Conservation (phyloP, 2,113 vertebrate genomes). For the Campylomormyrus numenius region DNA sequence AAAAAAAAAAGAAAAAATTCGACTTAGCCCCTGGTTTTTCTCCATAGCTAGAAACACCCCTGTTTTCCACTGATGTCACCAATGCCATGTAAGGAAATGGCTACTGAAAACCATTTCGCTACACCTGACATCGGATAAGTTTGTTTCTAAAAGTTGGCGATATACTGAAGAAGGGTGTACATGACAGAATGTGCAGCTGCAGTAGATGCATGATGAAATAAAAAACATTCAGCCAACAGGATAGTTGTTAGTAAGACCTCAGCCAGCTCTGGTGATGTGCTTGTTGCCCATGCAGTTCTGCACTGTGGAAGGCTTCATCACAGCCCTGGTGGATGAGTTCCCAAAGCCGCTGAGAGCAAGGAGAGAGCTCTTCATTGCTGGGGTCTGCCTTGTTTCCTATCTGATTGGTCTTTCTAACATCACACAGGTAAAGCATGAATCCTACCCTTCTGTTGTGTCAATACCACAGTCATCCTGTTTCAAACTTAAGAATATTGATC, state of each 20-base stretch:
- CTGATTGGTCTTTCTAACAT: constrained; percentile 95
- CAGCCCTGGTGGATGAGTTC: constrained; percentile 92
- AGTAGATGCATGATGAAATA: not conserved
- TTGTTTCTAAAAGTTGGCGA: not conserved
- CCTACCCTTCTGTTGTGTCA: not conserved
- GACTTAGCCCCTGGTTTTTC: too few relatives aligned
- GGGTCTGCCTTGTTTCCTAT: constrained; percentile 86
- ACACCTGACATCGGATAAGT: not conserved
- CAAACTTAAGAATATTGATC: not conserved
- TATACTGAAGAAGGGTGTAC: not conserved
- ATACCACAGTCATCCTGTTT: not conserved
- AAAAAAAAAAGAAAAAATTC: too few relatives aligned
- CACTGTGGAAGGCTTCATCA: constrained; percentile 96
- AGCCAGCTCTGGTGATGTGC: not conserved
- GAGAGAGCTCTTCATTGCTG: constrained; percentile 89
- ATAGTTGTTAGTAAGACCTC: constrained; percentile 12
- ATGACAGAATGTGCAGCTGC: not conserved
- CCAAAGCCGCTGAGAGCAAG: constrained; percentile 74
- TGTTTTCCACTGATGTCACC: not conserved
- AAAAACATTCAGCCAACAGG: not conserved
- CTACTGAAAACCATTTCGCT: not conserved
- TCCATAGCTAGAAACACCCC: too few relatives aligned
- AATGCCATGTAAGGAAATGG: not conserved
- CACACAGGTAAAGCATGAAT: constrained; percentile 74
- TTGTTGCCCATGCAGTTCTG: constrained; percentile 71